Evolutionary conservation across 2,113 vertebrate species (phyloP), one percentile per base, ranked within the genome.

Genomic region (Sylvia atricapilla): DNA sequence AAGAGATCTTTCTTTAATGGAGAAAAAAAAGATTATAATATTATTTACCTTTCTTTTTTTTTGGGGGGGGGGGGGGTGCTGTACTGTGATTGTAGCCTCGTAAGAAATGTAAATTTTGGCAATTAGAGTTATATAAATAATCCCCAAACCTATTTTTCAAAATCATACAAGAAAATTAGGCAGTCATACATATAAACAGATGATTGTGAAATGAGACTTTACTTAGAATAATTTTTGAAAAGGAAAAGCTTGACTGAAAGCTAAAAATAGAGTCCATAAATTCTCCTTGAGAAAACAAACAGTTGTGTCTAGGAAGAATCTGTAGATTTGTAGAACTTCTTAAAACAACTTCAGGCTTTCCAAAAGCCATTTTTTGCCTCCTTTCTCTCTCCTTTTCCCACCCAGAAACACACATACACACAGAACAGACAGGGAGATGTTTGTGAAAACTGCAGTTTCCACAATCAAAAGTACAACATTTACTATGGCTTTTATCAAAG

Each of bases 401-500:
- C 53, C 74, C 58, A 80, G 81, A 85, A 85, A 85, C 53, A 67
- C 66, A 78, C 21, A 70, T 18, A 47, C 5, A 2, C 76, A 59
- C 69, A 92, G 96, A 83, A 91, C 93, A 96, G 93, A 98, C 98
- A 98, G 98, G 96, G 87, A 91, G 96, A 97, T 97, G 93, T 98
- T 98, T 98, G 97, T 89, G 96, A 97, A 98, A 98, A 98, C 96
- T 95, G 96, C 97, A 94, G 98, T 98, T 98, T 98, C 98, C 91
- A 28, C 98, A 98, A 98, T 98, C 98, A 98, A 98, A 98, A 98
- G 98, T 94, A 98, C 98, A 98, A 98, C 97, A 97, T 99, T 99
- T 99, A 98, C 98, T 98, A 81, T 97, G 98, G 98, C 97, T 98
- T 98, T 98, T 98, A 99, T 99, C 98, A 98, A 98, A 98, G 98